Evolutionary conservation across 2,113 vertebrate genomes (phyloP).

Genomic region (Leptocoma aspasia): DNA sequence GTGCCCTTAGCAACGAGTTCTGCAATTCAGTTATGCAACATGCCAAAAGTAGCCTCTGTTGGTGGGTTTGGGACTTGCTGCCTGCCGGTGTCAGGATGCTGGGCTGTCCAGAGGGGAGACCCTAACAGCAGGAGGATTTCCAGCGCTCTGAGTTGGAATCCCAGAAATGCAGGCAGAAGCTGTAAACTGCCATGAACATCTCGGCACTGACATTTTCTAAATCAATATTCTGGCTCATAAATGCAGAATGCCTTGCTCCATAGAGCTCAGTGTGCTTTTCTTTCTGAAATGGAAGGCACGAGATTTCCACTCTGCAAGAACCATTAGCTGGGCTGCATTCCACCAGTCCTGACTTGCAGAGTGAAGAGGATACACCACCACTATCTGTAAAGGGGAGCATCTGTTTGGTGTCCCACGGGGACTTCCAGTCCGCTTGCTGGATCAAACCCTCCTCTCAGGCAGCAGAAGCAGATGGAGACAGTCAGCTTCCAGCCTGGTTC

Average conservation of each 20-base stretch:
- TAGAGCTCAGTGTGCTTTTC: neutral
- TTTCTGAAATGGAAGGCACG: neutral
- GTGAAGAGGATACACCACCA: neutral
- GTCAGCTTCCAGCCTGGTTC: constrained; percentile 27
- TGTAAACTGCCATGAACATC: neutral
- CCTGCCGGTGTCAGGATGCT: neutral
- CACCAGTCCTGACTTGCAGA: neutral
- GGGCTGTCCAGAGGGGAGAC: neutral
- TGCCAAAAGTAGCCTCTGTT: neutral
- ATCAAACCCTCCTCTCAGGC: constrained; percentile 1
- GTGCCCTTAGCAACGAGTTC: neutral
- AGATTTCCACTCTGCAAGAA: neutral
- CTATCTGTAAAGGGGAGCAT: neutral
- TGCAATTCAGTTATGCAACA: neutral
- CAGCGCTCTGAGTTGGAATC: neutral
- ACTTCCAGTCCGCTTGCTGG: neutral
- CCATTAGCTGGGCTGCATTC: neutral
- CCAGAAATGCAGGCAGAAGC: neutral
- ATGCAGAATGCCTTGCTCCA: neutral
- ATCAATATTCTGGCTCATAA: neutral
- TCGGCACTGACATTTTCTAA: neutral
- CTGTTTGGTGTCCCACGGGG: neutral
- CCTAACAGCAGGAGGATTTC: neutral
- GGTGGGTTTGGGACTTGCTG: neutral
- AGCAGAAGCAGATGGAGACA: constrained; percentile 51